phyloP scores from a whole-genome alignment of 2,888 invertebrate species.

The Asteroscopus sphinx region DNA sequence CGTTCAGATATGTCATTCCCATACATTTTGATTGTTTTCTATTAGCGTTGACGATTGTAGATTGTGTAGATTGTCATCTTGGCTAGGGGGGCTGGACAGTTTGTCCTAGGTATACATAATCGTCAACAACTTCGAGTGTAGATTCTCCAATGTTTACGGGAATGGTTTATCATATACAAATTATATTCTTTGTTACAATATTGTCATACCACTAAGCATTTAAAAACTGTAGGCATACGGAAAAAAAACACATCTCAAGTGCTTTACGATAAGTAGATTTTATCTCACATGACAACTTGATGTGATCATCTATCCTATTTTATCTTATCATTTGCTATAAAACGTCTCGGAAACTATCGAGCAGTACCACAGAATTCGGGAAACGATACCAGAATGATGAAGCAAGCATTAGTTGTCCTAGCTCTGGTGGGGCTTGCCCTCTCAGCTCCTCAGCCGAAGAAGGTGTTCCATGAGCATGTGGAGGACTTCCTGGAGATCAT shows the following conservation, averaged over 20 bases:
- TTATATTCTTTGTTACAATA: neutral
- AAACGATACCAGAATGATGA: conserved; percentile 65
- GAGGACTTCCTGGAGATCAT: conserved; percentile 75
- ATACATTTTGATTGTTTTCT: too few relatives aligned
- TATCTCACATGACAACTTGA: conserved; percentile 49
- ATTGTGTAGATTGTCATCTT: too few relatives aligned
- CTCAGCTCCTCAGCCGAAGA: conserved; percentile 74
- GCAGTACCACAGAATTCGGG: conserved; percentile 49
- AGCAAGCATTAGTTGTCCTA: conserved; percentile 64
- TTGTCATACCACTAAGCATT: neutral
- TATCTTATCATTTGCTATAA: conserved; percentile 59
- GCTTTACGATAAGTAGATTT: conserved; percentile 25
- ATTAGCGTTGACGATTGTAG: too few relatives aligned
- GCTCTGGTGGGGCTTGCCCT: conserved; percentile 66
- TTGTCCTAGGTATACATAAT: too few relatives aligned
- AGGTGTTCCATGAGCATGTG: conserved; percentile 78
- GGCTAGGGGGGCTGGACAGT: too few relatives aligned
- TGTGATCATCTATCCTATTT: conserved; percentile 32
- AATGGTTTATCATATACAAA: too few relatives aligned
- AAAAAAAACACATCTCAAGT: conserved; percentile 30
- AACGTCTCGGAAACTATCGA: conserved; percentile 29
- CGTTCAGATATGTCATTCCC: too few relatives aligned
- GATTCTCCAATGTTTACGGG: too few relatives aligned
- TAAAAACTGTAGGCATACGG: neutral
- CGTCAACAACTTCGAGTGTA: too few relatives aligned